Evolutionary conservation across 2,797 vertebrate genomes (phyloP), one percentile per base, ranked within the genome.

Genomic region (Ctenopoma kingsleyae): DNA sequence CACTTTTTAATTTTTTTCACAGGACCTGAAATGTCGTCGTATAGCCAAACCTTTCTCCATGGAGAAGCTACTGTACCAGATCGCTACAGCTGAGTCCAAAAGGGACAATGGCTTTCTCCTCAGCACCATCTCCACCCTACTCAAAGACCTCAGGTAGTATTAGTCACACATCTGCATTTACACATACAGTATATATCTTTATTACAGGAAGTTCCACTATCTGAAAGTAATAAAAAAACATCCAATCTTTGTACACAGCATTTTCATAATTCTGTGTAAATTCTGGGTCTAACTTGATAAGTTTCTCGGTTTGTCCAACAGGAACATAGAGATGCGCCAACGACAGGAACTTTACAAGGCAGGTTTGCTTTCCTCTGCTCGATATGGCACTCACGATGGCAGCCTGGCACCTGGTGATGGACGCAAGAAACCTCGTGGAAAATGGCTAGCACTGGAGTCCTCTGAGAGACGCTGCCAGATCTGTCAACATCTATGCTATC

Each of bases 1-100:
- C 20, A 20, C 6, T 48, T 41, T 16, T 5, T 15, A 30, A 11
- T 67, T 5, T 68, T 47, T 56, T 19, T 48, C 22, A 16, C 90
- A 99, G 98, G 97, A 99, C 91, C 96, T 99, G 94, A 99, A 99
- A 91, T 97, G 93, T 78, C 96, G 98, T 74, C 95, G 90, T 70
- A 97, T 99, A 91, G 96, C 98, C 76, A 99, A 99, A 92, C 97
- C 98, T 8, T 99, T 99, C 91, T 99, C 98, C 71, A 99, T 99
- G 97, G 98, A 99, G 92, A 99, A 99, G 95, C 89, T 99, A 87
- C 97, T 99, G 74, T 99, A 99, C 94, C 98, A 98, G 95, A 97
- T 98, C 58, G 98, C 98, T 86, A 96, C 96, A 6, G 97, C 97
- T 0, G 98, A 99, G 90, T 96, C 97, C 17, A 99, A 99, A 83